Percentiles rank a stretch among this genome's conserved stretches.
Evolutionary conservation across 2,888 invertebrate genomes (phyloP).

Genomic region (Luperina nickerlii): DNA sequence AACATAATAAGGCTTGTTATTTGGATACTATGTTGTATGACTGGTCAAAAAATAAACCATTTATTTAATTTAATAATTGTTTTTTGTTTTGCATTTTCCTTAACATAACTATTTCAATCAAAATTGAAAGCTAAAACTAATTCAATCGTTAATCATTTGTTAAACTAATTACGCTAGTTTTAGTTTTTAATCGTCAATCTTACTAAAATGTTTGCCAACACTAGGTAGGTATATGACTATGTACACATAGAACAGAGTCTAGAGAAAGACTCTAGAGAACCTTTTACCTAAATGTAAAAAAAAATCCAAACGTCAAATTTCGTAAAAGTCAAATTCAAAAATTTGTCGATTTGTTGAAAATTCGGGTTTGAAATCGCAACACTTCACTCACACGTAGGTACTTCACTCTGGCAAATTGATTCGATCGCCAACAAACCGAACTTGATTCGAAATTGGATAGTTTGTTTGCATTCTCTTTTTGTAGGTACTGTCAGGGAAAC

Average conservation of each 20-base stretch:
- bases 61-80: not conserved
- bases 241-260: not conserved
- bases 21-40: not conserved
- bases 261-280: not conserved
- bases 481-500: not conserved
- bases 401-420: constrained; percentile 24
- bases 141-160: not conserved
- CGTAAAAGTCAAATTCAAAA: too few species aligned
- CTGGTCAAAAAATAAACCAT: not conserved
- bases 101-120: not conserved
- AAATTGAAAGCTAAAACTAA: not conserved
- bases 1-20: not conserved
- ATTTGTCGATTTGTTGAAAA: constrained; percentile 21
- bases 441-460: constrained; percentile 15
- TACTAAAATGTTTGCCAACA: not conserved
- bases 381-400: constrained; percentile 8
- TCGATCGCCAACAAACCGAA: constrained; percentile 25
- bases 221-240: not conserved
- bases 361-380: constrained; percentile 9
- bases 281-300: constrained; percentile 8
- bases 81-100: not conserved
- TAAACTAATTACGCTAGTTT: not conserved
- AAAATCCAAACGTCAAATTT: not conserved
- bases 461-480: not conserved
- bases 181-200: not conserved